Base-by-base conservation (phyloP, 2,113 vertebrate genomes). In the Acinonyx jubatus region DNA sequence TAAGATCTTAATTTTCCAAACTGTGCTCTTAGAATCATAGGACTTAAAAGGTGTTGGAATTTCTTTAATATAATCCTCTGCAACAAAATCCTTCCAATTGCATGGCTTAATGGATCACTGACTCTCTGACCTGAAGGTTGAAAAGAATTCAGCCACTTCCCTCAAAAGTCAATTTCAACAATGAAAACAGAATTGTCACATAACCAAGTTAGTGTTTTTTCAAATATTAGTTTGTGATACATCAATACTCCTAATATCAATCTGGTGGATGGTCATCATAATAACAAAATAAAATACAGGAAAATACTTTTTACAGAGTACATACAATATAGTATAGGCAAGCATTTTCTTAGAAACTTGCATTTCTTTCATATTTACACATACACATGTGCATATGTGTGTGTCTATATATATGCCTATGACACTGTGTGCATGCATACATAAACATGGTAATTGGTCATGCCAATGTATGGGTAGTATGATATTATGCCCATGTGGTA, bases 51-150 rank as follows among this genome's bases (percentile, higher is more conserved):
- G 13, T 68, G 4, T 41, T 66, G 61, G 76, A 48, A 85, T 87
- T 94, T 92, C 55, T 83, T 76, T 92, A 85, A 88, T 85, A 82
- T 55, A 94, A 96, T 93, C 82, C 78, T 96, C 38, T 80, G 86
- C 55, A 69, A 91, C 16, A 86, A 93, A 93, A 79, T 76, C 33
- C 90, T 96, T 93, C 73, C 93, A 93, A 93, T 93, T 96, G 93
- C 82, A 91, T 11, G 71, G 85, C 91, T 87, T 96, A 66, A 91
- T 89, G 95, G 95, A 89, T 96, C 96, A 68, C 84, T 76, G 95
- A 91, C 45, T 89, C 8, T 61, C 36, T 33, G 45, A 68, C 50
- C 13, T 50, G n/a, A 89, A 69, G 86, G 36, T 15, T 94, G 27
- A 96, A 89, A 69, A 83, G 14, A 73, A 89, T 71, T 96, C 61